These are phyloP conservation scores for Battus philenor DNA, from an alignment of 1,140 invertebrate species.

Conservation along the genomic window DNA sequence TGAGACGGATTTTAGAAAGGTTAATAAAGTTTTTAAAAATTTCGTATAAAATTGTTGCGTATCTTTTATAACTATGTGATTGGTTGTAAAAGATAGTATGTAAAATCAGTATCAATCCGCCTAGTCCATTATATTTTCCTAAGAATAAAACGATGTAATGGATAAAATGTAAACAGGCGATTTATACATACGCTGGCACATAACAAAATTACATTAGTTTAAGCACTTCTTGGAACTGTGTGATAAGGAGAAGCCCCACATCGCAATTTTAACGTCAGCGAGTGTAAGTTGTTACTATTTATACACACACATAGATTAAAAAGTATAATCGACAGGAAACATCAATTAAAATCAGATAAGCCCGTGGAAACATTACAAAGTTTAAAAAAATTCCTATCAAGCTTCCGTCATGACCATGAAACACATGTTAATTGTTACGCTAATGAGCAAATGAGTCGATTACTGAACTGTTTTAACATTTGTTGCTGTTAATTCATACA, in stretches of 20 bases:
- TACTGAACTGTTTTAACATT: constrained; percentile 2
- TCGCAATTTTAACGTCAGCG: background rate
- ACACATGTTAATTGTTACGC: constrained; percentile 47
- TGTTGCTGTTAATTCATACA: too few relatives aligned
- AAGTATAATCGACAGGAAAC: background rate
- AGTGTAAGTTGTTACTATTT: too few relatives aligned
- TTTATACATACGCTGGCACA: background rate
- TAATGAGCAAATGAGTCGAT: constrained; percentile 34
- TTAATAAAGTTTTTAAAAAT: too few relatives aligned
- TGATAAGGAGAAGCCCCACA: constrained; percentile 3
- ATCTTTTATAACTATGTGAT: too few relatives aligned
- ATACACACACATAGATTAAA: background rate
- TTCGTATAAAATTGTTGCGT: too few relatives aligned
- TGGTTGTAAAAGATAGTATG: too few relatives aligned
- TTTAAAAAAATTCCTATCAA: constrained; percentile 8
- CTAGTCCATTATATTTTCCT: too few relatives aligned
- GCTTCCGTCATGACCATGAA: constrained; percentile 26
- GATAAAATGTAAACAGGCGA: too few relatives aligned
- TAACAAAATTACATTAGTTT: constrained; percentile 10
- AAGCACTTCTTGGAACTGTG: background rate
- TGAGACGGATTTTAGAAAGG: too few relatives aligned
- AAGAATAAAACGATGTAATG: too few relatives aligned
- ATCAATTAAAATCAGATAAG: constrained; percentile 15
- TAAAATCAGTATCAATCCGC: too few relatives aligned
- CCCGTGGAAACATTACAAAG: constrained; percentile 2